Conservation (phyloP, 2,888 invertebrate genomes). For the Cosmopolites sordidus region DNA sequence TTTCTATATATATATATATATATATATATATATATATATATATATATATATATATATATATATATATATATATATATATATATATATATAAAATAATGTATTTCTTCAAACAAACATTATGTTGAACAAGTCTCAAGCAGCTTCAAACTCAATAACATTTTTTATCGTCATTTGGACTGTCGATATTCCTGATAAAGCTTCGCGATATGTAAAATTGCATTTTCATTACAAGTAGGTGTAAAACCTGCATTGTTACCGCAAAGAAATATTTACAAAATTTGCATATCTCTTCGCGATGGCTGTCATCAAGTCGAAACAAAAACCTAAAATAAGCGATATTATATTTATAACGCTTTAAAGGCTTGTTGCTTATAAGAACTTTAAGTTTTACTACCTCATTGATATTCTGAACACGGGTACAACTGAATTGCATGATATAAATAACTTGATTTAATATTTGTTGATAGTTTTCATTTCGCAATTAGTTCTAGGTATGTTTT, state of each 20-base stretch:
- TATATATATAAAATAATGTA: not conserved
- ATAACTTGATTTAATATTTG: not conserved
- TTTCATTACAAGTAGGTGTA: not conserved
- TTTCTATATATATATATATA: too few species aligned
- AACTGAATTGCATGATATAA: not conserved
- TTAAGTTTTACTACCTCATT: conserved; percentile 1
- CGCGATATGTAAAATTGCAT: not conserved
- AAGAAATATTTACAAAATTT: not conserved
- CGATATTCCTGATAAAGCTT: not conserved
- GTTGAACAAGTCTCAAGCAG: too few species aligned
- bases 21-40: not conserved
- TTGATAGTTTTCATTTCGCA: not conserved
- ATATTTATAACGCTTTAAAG: not conserved
- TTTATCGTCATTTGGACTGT: too few species aligned
- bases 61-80: conserved; percentile 5
- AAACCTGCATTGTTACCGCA: not conserved
- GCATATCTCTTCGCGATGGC: not conserved
- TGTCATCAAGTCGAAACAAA: not conserved
- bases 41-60: conserved; percentile 5
- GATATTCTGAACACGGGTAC: not conserved
- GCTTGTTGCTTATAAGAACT: not conserved
- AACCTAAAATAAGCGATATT: conserved; percentile 1
- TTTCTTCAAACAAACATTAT: too few species aligned
- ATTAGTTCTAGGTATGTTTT: too few species aligned
- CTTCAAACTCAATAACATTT: too few species aligned